A percentile compares a stretch with the other conserved stretches of the same genome.
phyloP scores from a whole-genome alignment of 2,888 invertebrate species.

The Harpalus rubripes region DNA sequence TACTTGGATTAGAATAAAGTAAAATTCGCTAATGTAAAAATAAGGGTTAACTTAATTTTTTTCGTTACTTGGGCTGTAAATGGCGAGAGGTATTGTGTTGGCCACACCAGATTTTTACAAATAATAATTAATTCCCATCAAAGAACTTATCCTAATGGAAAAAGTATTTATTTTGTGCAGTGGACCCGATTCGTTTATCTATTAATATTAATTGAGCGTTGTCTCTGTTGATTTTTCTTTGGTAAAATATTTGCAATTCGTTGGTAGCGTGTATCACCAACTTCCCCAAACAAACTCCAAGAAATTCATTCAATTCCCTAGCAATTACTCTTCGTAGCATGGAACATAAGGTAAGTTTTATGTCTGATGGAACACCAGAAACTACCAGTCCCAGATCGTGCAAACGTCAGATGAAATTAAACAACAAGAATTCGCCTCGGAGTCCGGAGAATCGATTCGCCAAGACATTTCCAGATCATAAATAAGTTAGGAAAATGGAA shows the following conservation, averaged over 20 bases:
- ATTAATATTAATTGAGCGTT: not conserved
- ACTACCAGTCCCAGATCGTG: slow-evolving; percentile 4
- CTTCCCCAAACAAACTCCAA: not conserved
- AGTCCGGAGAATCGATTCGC: slow-evolving; percentile 59
- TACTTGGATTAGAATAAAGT: no score
- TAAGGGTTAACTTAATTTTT: no score
- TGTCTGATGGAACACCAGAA: slow-evolving; percentile 26
- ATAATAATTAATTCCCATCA: no score
- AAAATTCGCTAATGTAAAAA: no score
- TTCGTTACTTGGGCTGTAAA: no score
- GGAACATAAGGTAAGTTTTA: slow-evolving; percentile 23
- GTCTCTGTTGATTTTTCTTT: not conserved
- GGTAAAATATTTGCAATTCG: not conserved
- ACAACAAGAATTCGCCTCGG: slow-evolving; percentile 43
- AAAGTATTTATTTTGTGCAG: no score
- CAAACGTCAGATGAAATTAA: slow-evolving; percentile 57
- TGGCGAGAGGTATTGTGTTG: no score
- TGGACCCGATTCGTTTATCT: no score
- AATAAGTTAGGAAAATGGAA: slow-evolving; percentile 65
- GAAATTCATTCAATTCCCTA: not conserved
- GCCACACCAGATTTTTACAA: no score
- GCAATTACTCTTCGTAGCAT: slow-evolving; percentile 4
- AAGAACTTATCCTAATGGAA: no score
- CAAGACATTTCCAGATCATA: slow-evolving; percentile 64
- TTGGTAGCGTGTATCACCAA: slow-evolving; percentile 3